Base-by-base conservation (phyloP, 1,140 invertebrate species). In the Aphidius ervi region DNA sequence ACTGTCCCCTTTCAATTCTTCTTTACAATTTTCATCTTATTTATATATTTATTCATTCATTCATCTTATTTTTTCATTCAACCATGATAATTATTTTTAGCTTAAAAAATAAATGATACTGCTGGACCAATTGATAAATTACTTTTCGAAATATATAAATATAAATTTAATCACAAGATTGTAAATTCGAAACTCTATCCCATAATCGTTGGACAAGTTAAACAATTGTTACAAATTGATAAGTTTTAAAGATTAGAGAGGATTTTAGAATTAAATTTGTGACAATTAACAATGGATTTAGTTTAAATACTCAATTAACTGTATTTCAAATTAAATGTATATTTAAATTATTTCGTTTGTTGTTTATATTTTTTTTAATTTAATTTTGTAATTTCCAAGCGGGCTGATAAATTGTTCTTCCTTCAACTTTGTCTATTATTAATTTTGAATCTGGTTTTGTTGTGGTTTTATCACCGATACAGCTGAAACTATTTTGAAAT, bases 141-240 rank as follows among this genome's bases (percentile, higher is more conserved):
- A 31, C 16, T 16, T 16, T 16, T 16, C 16, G 16, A 16, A 16
- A 16, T 31, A 4, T 31, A 31, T 31, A 31, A 47, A 39, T 39
- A 39, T 46, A 54, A 5, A 53, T 52, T 9, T 59, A 6, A n/a
- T 42, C 41, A 23, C 23, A 31, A 31, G 23, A 31, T 31, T 3
- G 23, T 31, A 31, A 31, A 31, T 42, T 20, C 9, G n/a, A 2
- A 58, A 58, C 50, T 59, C 46, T 54, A 46, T 59, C 49, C 49
- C 6, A 46, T 54, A 59, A 59, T 59, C 9, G 56, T 58, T 58
- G 56, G n/a, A 47, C 56, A 8, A 58, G 56, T 49, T 58, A 47
- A 49, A 58, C 46, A 49, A 59, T 53, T 9, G 49, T n/a, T 50
- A 9, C 39, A 10, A 52, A 59, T 43, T 49, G 39, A 37, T 31